Percentiles rank a stretch among this genome's conserved stretches.
phyloP scores from a whole-genome alignment of 30 jellyfish, hydroid and myxozoan species.

The Nemopilema nomurai region DNA sequence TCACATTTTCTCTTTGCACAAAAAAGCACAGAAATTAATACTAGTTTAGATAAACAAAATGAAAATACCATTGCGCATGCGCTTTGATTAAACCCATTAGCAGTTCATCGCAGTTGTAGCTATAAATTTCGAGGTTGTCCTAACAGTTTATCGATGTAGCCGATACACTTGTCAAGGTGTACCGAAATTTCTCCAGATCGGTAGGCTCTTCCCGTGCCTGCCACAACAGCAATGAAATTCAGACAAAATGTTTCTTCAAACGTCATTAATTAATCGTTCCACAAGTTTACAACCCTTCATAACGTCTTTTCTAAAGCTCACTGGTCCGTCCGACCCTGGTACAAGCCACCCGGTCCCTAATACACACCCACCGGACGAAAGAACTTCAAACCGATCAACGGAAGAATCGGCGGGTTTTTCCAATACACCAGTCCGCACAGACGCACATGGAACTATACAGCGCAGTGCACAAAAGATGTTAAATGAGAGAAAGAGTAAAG shows the following conservation, averaged over 20 bases:
- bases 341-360: not conserved
- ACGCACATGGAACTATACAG: slow-evolving; percentile 2
- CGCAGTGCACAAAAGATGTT: slow-evolving; percentile 29
- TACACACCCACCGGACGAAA: not conserved
- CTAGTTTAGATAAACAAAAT: no score
- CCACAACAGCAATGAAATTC: not conserved
- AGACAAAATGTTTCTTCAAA: no score
- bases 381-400: not conserved
- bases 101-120: not conserved
- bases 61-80: slow-evolving; percentile 20
- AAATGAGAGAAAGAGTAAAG: slow-evolving; percentile 42
- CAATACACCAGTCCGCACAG: not conserved
- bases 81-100: not conserved
- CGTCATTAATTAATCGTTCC: no score
- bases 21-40: no score
- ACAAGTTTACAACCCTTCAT: not conserved
- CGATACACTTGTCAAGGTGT: not conserved
- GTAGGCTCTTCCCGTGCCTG: slow-evolving; percentile 7
- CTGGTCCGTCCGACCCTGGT: not conserved
- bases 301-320: not conserved
- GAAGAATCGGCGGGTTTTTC: not conserved
- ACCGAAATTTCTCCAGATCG: slow-evolving; percentile 19
- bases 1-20: no score
- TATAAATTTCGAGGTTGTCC: not conserved
- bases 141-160: not conserved